Conservation (phyloP, 2,113 vertebrate genomes). For the Nipponia nippon region DNA sequence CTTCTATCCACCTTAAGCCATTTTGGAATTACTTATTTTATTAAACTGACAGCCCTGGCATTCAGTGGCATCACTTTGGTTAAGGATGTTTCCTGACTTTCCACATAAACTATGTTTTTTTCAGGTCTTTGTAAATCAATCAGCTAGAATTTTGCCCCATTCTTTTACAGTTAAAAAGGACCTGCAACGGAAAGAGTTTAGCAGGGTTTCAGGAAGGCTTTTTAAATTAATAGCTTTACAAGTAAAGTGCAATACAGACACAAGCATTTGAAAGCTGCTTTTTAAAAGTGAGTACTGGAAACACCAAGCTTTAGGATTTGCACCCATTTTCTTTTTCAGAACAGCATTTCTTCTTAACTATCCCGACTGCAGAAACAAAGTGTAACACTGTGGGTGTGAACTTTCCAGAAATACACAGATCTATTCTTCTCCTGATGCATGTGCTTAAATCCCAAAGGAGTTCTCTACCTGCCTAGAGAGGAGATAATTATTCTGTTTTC, state of each 20-base stretch:
- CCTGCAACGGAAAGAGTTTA: background rate
- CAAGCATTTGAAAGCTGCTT: background rate
- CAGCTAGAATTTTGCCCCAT: background rate
- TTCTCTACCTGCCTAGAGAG: background rate
- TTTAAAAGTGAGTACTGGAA: background rate
- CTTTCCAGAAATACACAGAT: background rate
- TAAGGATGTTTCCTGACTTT: background rate
- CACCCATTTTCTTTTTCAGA: background rate
- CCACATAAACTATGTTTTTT: background rate
- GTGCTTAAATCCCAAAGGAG: constrained; percentile 2
- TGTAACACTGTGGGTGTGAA: background rate
- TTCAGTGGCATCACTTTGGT: background rate
- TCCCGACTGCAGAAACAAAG: background rate
- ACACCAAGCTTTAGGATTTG: background rate
- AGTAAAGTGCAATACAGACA: background rate
- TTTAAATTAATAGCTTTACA: background rate
- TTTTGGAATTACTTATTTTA: background rate
- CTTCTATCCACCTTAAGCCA: background rate
- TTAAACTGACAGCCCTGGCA: background rate
- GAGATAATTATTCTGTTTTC: background rate
- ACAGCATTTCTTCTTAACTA: background rate
- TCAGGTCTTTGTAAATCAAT: background rate
- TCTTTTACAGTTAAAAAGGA: background rate
- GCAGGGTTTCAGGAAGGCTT: background rate
- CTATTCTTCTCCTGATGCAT: background rate